Percentiles rank a stretch among this genome's conserved stretches.
These are phyloP conservation scores for Nyctibius bracteatus DNA, from an alignment of 2,113 vertebrate genomes.

Conservation along the genomic window DNA sequence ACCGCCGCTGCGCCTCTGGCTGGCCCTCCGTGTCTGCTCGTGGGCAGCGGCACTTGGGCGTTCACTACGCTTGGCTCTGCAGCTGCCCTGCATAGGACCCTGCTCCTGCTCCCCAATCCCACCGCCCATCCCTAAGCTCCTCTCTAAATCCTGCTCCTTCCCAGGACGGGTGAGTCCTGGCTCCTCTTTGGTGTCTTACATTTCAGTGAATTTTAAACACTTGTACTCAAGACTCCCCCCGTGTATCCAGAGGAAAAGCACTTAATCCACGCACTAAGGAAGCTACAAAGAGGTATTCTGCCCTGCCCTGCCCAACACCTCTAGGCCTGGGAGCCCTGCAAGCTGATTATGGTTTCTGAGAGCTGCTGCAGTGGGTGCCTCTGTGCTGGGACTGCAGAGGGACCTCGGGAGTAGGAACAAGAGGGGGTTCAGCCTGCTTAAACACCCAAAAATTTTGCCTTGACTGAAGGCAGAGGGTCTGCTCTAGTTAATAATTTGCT, in stretches of 20 bases:
- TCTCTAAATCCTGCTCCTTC: not conserved
- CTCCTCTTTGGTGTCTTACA: not conserved
- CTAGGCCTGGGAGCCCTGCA: not conserved
- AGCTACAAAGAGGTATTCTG: not conserved
- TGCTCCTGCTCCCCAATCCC: not conserved
- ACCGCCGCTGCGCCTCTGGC: not conserved
- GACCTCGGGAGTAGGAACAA: not conserved
- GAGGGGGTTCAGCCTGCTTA: not conserved
- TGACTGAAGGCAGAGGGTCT: not conserved
- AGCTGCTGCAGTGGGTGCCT: not conserved
- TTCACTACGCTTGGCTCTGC: no score
- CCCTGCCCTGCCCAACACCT: not conserved
- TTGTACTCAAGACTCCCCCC: not conserved
- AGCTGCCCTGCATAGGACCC: not conserved
- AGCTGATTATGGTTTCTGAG: not conserved
- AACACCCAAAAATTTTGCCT: not conserved
- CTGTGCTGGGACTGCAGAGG: not conserved
- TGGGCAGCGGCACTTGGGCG: not conserved
- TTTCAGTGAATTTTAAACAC: not conserved
- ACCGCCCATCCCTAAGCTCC: not conserved
- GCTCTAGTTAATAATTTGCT: not conserved
- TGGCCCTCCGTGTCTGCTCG: not conserved
- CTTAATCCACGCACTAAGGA: not conserved
- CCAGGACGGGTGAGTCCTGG: rapidly evolving
- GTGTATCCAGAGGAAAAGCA: not conserved